Base-by-base conservation (phyloP, 1,140 invertebrate genomes). In the Paracyclopina nana region DNA sequence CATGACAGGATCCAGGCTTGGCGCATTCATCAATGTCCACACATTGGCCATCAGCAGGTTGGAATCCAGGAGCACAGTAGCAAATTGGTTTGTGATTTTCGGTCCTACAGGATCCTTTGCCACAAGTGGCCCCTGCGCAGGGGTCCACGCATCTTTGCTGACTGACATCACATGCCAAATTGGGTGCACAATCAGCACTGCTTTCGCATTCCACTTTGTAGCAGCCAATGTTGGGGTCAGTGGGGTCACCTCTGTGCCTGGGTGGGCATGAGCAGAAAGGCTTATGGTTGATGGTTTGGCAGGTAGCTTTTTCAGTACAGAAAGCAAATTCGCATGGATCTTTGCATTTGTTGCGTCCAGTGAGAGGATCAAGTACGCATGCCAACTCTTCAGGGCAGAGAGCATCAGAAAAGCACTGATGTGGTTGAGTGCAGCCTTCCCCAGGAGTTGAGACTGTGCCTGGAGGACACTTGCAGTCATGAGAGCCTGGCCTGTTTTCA, bases 61-160 rank as follows among this genome's bases (percentile, higher is more conserved):
- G 76, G 56, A 72, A 82, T 1, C 75, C 77, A 12, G 73, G 69
- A 45, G 75, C 68, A 58, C 82, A 86, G 12, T 74, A 71, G 56
- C 82, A 85, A 55, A 78, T 75, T 1, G 80, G 78, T 55, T 75
- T 72, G 63, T 84, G 80, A 59, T 80, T 78, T 60, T 79, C 74
- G 2, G 50, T 16, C 16, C 18, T 20, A 43, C 50, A 52, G 27
- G 27, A 16, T 3, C 45, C 45, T 26, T 27, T 16, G 16, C 45
- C 45, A 48, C 45, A 48, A 31, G 4, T 48, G 3, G 30, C 4
- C 9, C 25, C 24, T 3, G 18, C n/a, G 30, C 45, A 48, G 4
- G 45, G 45, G 18, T 48, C 45, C 30, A n/a, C n/a, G n/a, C n/a
- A n/a, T n/a, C n/a, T n/a, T n/a, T n/a, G n/a, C n/a, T n/a, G 16